Conservation (phyloP, 1,140 invertebrate species). For the Heliconius melpomene region DNA sequence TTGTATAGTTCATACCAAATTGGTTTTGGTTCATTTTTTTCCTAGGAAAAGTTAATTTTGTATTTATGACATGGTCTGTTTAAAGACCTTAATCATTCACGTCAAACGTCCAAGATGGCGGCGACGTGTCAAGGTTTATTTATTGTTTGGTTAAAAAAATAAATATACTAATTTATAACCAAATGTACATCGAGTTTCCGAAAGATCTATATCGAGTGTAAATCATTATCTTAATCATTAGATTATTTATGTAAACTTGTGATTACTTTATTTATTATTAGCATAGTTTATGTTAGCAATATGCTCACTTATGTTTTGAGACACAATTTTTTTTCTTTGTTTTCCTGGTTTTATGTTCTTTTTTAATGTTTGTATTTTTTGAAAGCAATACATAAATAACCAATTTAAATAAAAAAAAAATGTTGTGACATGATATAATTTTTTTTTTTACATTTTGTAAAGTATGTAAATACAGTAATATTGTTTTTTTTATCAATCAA, state of each 20-base stretch:
- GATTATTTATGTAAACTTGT: constrained; percentile 32
- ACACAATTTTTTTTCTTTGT: neutral
- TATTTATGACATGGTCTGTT: constrained; percentile 62
- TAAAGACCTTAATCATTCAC: constrained; percentile 56
- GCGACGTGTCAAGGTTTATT: constrained; percentile 13
- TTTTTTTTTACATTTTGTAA: neutral
- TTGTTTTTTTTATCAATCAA: neutral
- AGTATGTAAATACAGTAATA: neutral
- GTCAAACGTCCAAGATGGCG: constrained; percentile 12
- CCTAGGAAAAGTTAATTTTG: constrained; percentile 65
- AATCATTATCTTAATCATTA: constrained; percentile 19
- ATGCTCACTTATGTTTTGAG: neutral
- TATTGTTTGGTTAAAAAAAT: constrained; percentile 29
- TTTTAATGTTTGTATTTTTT: neutral
- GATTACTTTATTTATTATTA: constrained; percentile 46
- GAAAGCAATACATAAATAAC: too few relatives aligned
- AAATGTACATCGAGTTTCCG: neutral
- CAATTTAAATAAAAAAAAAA: neutral
- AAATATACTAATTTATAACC: neutral
- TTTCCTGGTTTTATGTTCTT: neutral
- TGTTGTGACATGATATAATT: too few relatives aligned
- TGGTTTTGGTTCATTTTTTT: constrained; percentile 61
- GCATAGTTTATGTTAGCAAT: constrained; percentile 20
- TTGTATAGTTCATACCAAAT: constrained; percentile 62
- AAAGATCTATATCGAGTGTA: neutral